phyloP scores from a whole-genome alignment of 2,888 invertebrate genomes.

The Nephrotoma appendiculata region DNA sequence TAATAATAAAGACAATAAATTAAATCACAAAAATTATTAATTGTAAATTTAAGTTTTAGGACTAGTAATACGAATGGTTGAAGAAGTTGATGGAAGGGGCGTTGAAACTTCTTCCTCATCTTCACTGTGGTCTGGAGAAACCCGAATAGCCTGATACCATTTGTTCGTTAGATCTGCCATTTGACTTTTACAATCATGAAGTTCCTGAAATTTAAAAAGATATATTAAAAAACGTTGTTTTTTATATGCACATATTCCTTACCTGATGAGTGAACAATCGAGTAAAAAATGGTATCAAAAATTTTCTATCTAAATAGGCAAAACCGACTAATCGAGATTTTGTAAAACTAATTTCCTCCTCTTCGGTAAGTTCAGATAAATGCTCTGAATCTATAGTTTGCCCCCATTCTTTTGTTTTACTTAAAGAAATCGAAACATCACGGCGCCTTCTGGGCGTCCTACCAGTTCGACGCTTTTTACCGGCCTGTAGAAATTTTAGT shows the following conservation, averaged over 20 bases:
- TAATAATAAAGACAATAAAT: not conserved
- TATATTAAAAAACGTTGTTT: not conserved
- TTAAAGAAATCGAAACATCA: conserved; percentile 75
- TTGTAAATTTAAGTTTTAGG: not conserved
- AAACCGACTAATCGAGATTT: conserved; percentile 74
- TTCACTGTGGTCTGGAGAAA: conserved; percentile 74
- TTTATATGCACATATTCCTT: conserved; percentile 31
- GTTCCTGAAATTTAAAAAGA: conserved; percentile 38
- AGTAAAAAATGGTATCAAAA: conserved; percentile 92
- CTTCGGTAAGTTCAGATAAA: conserved; percentile 83
- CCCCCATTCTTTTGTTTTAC: conserved; percentile 97
- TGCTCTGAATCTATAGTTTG: conserved; percentile 89
- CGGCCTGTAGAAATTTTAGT: conserved; percentile 67
- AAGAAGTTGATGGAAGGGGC: not conserved
- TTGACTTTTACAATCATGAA: conserved; percentile 90
- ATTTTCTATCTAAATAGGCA: conserved; percentile 81
- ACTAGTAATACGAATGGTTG: not conserved
- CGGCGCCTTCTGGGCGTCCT: conserved; percentile 42
- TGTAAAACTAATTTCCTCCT: conserved; percentile 71
- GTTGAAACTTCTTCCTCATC: conserved; percentile 41
- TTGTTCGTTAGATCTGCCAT: conserved; percentile 93
- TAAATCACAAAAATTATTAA: not conserved
- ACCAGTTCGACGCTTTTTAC: conserved; percentile 32
- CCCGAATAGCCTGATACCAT: conserved; percentile 92
- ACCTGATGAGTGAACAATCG: conserved; percentile 80